These are phyloP conservation scores for Esox lucius DNA, from an alignment of 2,797 vertebrate species.

Conservation along the genomic window DNA sequence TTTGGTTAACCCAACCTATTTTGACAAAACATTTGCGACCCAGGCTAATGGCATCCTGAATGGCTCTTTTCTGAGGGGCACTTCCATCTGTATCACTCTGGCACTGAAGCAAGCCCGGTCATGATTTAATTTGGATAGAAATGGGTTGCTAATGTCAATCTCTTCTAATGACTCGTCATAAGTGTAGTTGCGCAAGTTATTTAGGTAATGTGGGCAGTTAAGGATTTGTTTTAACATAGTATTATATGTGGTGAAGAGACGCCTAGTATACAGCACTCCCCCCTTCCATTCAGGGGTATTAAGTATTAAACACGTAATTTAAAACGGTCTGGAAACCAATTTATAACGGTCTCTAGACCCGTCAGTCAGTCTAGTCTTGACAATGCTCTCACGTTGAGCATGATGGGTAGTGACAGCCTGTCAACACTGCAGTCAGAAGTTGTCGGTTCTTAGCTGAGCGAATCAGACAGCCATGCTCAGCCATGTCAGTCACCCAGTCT, in stretches of 20 bases:
- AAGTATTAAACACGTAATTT: not conserved
- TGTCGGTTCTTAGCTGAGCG: conserved; percentile 40
- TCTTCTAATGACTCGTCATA: not conserved
- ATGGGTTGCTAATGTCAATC: too few species aligned
- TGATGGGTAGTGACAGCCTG: conserved; percentile 11
- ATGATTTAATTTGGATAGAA: too few species aligned
- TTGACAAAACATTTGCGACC: too few species aligned
- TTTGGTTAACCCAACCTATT: too few species aligned
- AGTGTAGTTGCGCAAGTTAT: too few species aligned
- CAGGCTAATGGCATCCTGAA: too few species aligned
- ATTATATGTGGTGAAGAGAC: not conserved
- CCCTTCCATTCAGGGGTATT: too few species aligned
- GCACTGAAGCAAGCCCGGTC: too few species aligned
- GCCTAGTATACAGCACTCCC: not conserved
- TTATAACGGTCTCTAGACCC: too few species aligned
- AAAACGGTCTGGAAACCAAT: too few species aligned
- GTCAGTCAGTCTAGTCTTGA: not conserved
- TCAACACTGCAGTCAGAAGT: conserved; percentile 28
- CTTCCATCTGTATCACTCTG: too few species aligned
- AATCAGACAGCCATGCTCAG: conserved; percentile 53
- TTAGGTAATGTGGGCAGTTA: not conserved
- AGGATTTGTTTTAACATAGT: not conserved
- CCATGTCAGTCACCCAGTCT: conserved; percentile 54
- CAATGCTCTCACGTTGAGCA: not conserved
- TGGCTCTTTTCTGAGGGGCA: too few species aligned